phyloP scores from a whole-genome alignment of 2,888 invertebrate genomes.

The Eudiplozoon nipponicum region DNA sequence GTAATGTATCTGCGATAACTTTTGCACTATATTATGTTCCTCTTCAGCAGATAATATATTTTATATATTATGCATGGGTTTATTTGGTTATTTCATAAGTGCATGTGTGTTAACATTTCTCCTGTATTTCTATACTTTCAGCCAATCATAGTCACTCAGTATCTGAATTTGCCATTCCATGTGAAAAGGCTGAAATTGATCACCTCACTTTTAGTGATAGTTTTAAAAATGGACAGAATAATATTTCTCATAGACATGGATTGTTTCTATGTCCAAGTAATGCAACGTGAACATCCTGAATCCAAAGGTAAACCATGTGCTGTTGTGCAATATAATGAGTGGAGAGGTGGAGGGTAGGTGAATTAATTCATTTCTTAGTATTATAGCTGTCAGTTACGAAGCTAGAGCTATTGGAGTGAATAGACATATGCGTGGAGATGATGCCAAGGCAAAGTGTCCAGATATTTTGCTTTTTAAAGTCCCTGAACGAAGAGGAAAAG shows the following conservation, averaged over 20 bases:
- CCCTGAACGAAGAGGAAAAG: constrained; percentile 42
- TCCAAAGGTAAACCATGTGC: constrained; percentile 58
- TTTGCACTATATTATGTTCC: no score
- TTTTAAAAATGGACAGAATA: constrained; percentile 24
- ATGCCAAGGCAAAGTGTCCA: constrained; percentile 57
- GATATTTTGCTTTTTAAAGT: constrained; percentile 50
- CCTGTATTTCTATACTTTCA: no score
- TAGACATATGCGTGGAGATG: constrained; percentile 55
- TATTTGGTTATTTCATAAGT: no score
- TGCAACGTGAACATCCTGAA: constrained; percentile 51
- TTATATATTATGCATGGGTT: no score
- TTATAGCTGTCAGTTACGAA: constrained; percentile 83
- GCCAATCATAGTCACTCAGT: no score
- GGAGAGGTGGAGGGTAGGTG: constrained; percentile 58
- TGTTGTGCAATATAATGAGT: constrained; percentile 73
- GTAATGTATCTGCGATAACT: no score
- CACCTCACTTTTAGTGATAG: no score
- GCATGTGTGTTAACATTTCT: no score
- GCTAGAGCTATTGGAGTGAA: constrained; percentile 62
- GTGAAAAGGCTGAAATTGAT: no score
- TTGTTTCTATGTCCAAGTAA: constrained; percentile 94
- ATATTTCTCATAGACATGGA: constrained; percentile 83
- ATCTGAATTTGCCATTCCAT: no score
- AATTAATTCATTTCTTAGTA: constrained; percentile 31
- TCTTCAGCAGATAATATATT: no score